Conservation (phyloP, 2,888 invertebrate genomes). For the Drosophila kanekoi region DNA sequence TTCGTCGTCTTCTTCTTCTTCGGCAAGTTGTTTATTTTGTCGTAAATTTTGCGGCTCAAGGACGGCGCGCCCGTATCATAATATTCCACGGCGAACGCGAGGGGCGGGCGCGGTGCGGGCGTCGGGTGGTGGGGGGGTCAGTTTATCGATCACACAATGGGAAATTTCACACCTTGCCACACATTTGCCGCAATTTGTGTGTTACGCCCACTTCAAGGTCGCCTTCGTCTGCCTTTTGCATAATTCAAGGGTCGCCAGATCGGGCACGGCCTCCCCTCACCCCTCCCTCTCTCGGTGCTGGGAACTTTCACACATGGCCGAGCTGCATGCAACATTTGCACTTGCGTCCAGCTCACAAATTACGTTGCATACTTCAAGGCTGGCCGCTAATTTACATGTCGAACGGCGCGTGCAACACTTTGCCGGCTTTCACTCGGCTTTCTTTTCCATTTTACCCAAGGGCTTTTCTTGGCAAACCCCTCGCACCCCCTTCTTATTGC, state of each 20-base stretch:
- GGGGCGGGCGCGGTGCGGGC: not conserved
- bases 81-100: no score
- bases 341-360: conserved; percentile 57
- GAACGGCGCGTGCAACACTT: conserved; percentile 55
- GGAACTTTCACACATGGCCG: conserved; percentile 59
- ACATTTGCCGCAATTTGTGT: conserved; percentile 13
- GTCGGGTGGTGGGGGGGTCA: no score
- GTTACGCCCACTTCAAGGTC: conserved; percentile 55
- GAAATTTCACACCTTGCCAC: conserved; percentile 72
- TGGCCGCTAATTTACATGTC: conserved; percentile 71
- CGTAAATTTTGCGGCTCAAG: conserved; percentile 71
- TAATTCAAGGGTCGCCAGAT: conserved; percentile 58
- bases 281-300: conserved; percentile 35
- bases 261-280: not conserved
- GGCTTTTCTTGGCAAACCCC: not conserved
- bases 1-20: conserved; percentile 12
- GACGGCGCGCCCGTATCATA: conserved; percentile 53
- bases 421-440: not conserved
- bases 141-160: conserved; percentile 78
- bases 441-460: conserved; percentile 1
- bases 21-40: conserved; percentile 76
- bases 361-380: conserved; percentile 77
- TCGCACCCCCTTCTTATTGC: conserved; percentile 3
- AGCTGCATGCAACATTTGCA: conserved; percentile 59
- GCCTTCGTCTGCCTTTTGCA: conserved; percentile 53